Evolutionary conservation across 2,888 invertebrate genomes (phyloP).

Genomic region (Allolobophora icterica): DNA sequence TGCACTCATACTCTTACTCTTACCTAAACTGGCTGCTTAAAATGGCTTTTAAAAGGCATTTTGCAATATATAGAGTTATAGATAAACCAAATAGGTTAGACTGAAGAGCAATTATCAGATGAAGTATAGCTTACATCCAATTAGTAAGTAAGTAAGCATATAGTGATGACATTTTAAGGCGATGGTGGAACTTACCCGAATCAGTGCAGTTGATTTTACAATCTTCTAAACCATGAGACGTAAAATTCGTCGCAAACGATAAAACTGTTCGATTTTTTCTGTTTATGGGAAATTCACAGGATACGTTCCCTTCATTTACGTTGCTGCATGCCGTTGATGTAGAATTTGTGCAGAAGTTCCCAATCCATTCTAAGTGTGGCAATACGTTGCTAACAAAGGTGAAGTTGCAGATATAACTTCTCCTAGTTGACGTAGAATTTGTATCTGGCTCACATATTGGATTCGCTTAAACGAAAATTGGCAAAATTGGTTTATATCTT

Average conservation of each 20-base stretch:
- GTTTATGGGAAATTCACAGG: neutral
- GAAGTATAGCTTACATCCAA: too few relatives aligned
- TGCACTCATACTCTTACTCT: too few relatives aligned
- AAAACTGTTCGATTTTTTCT: neutral
- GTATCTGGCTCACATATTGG: neutral
- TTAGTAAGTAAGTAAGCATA: too few relatives aligned
- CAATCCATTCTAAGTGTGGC: neutral
- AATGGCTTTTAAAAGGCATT: too few relatives aligned
- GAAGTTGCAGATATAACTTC: neutral
- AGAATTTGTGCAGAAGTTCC: neutral
- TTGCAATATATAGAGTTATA: too few relatives aligned
- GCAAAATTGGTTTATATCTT: neutral
- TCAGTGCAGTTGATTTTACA: neutral
- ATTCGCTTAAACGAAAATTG: neutral
- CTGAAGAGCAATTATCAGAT: too few relatives aligned
- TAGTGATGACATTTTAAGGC: too few relatives aligned
- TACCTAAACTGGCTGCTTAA: too few relatives aligned
- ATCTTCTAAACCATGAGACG: neutral
- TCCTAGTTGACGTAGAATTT: neutral
- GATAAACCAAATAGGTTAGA: too few relatives aligned
- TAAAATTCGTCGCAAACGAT: neutral
- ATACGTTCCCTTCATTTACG: neutral
- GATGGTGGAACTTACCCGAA: neutral
- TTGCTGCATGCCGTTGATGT: neutral
- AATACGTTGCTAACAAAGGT: neutral